Evolutionary conservation across 2,888 invertebrate species (phyloP).

Genomic region (Rotaria socialis): DNA sequence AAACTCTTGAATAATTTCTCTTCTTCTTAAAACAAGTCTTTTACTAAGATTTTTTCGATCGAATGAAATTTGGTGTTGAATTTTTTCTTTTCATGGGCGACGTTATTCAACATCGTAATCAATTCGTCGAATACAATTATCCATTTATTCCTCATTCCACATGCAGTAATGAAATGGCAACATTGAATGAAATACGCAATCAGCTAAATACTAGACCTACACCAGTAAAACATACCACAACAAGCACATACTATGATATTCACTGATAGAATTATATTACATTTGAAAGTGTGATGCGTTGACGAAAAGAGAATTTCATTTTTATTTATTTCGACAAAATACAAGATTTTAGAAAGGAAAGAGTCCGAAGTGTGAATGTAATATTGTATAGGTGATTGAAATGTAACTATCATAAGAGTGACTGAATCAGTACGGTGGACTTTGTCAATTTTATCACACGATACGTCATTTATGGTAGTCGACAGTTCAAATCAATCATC

Average conservation of each 20-base stretch:
- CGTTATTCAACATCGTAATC: neutral
- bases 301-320: no score
- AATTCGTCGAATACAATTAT: neutral
- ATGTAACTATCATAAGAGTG: neutral
- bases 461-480: neutral
- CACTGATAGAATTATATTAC: neutral
- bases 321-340: no score
- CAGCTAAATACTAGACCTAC: neutral
- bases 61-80: neutral
- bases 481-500: neutral
- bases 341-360: no score
- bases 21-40: neutral
- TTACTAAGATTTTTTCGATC: neutral
- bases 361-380: neutral
- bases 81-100: neutral
- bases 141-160: neutral
- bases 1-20: neutral
- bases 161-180: neutral
- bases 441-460: neutral
- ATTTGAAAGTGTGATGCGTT: neutral
- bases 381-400: neutral
- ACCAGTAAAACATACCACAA: neutral
- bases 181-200: neutral
- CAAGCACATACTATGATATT: neutral
- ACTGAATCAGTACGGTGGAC: neutral